Conservation (phyloP, 2,797 vertebrate genomes). For the Halcyon badia region DNA sequence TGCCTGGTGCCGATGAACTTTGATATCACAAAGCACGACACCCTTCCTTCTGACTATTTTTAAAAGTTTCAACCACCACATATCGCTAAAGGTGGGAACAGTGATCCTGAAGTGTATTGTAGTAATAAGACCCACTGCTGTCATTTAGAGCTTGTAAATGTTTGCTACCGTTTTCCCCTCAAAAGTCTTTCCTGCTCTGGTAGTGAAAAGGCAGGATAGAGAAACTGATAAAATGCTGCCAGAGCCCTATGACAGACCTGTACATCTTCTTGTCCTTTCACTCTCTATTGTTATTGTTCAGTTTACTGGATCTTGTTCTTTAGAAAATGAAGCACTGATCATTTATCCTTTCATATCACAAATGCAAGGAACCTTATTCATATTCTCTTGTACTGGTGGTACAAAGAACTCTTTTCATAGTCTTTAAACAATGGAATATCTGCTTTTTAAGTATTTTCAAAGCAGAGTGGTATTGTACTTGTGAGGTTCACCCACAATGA, state of each 20-base stretch:
- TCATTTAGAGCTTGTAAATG: slow-evolving; percentile 18
- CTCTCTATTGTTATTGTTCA: neutral
- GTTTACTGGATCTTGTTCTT: neutral
- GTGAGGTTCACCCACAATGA: neutral
- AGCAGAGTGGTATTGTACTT: neutral
- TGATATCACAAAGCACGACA: neutral
- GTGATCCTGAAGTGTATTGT: neutral
- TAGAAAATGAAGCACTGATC: neutral
- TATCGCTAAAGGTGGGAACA: slow-evolving; percentile 3
- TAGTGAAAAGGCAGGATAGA: slow-evolving; percentile 24
- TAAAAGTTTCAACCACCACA: slow-evolving; percentile 12
- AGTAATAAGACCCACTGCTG: neutral
- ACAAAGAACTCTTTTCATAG: neutral
- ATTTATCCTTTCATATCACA: slow-evolving; percentile 34
- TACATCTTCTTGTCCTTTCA: slow-evolving; percentile 11
- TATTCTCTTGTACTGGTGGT: neutral
- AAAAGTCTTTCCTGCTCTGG: slow-evolving; percentile 16
- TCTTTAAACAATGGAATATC: neutral
- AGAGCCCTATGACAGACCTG: neutral
- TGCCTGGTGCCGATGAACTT: neutral
- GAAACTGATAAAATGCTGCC: neutral
- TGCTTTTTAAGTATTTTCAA: neutral
- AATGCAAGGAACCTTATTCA: neutral
- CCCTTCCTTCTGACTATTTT: neutral
- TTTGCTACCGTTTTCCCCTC: neutral